A percentile compares a stretch with the other conserved stretches of the same genome.
Evolutionary conservation across 2,797 vertebrate species (phyloP).

Genomic region (Phylloscopus collybita): DNA sequence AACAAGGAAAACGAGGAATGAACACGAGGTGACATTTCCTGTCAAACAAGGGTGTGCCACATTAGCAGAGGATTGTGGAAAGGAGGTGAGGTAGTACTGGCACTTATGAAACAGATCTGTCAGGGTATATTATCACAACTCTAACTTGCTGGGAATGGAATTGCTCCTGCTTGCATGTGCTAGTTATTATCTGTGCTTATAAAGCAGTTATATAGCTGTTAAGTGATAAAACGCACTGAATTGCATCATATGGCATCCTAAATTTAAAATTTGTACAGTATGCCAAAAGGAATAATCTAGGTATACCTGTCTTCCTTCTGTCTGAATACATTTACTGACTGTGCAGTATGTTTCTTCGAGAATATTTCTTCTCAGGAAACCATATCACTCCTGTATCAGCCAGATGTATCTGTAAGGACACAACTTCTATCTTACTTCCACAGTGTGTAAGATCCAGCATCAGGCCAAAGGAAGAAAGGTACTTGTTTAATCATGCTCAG

Average conservation of each 20-base stretch:
- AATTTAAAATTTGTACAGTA: not conserved
- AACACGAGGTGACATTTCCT: not conserved
- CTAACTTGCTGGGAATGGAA: not conserved
- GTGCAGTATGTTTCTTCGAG: not conserved
- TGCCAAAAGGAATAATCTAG: not conserved
- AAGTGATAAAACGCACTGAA: constrained; percentile 25
- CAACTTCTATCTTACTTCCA: not conserved
- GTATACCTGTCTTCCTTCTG: not conserved
- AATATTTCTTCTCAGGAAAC: not conserved
- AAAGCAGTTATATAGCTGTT: not conserved
- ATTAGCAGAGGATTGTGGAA: not conserved
- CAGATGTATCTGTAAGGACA: not conserved
- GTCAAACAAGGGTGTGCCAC: constrained; percentile 45
- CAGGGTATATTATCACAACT: constrained; percentile 4
- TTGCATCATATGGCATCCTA: not conserved
- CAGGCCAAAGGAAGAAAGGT: not conserved
- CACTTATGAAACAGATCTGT: constrained; percentile 19
- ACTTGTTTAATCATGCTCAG: not conserved
- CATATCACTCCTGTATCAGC: not conserved
- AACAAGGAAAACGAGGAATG: not conserved
- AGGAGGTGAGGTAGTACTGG: not conserved
- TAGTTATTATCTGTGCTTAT: constrained; percentile 44
- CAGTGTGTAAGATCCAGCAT: not conserved
- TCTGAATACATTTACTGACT: not conserved
- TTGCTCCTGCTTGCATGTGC: not conserved